Evolutionary conservation across 1,140 invertebrate genomes (phyloP), one percentile per base, ranked within the genome.

Genomic region (Drosophila seguyi): DNA sequence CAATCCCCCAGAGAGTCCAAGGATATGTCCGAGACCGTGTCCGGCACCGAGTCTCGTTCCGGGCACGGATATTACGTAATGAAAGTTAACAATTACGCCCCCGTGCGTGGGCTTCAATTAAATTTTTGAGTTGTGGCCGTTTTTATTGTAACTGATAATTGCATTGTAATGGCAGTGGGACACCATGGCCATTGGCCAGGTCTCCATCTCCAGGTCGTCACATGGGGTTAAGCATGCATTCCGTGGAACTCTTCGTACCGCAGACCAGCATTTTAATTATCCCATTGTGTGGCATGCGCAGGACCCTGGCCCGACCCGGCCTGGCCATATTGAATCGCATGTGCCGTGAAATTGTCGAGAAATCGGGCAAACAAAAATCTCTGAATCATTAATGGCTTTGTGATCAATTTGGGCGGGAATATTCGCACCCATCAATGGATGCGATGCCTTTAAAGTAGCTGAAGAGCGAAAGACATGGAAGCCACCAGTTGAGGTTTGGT

Each of bases 71-170:
- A 79, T 72, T 27, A 55, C 72, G 53, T 88, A 80, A 88, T 88
- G 84, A 80, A 87, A 87, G 84, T 87, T 87, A 87, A 87, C 84
- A 87, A 87, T 88, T 87, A 77, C 67, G 68, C 50, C 76, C 80
- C 72, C 50, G 71, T 44, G 73, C 62, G 47, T 55, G 75, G 72
- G 80, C 84, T 67, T 67, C 80, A 80, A 87, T 88, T 83, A 77
- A 78, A 87, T 74, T 87, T 77, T 78, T 87, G 84, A 87, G 73
- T 87, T 87, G 84, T 84, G 84, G 73, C 84, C 73, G 41, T 57
- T 87, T 87, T 87, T 87, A 87, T 87, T 87, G 76, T 79, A 60
- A 61, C 77, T 88, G 84, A 87, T 87, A 87, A 87, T 87, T 88
- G 84, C 76, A 80, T 77, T 87, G 84, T 88, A 88, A 87, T 87